phyloP scores from a whole-genome alignment of 2,888 invertebrate genomes.

The Allophyes oxyacanthae region DNA sequence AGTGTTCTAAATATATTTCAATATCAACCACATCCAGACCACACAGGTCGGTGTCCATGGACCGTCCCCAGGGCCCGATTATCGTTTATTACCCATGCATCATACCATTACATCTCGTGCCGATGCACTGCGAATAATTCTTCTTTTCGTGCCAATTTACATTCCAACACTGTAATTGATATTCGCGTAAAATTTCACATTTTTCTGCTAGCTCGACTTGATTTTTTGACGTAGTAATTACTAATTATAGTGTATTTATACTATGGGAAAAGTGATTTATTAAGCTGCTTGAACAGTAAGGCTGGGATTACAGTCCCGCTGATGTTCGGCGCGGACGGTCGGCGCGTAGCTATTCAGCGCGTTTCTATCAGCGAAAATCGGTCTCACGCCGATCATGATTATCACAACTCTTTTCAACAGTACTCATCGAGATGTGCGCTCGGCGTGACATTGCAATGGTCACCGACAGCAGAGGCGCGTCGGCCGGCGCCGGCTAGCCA shows the following conservation, averaged over 20 bases:
- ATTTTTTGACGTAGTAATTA: slow-evolving; percentile 37
- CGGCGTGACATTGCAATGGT: too few species aligned
- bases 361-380: too few species aligned
- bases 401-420: too few species aligned
- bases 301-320: too few species aligned
- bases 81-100: slow-evolving; percentile 78
- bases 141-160: slow-evolving; percentile 62
- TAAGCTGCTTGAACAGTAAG: too few species aligned
- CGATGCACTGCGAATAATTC: slow-evolving; percentile 59
- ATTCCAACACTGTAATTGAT: slow-evolving; percentile 62
- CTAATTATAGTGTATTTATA: slow-evolving; percentile 16
- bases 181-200: slow-evolving; percentile 45
- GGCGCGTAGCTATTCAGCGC: too few species aligned
- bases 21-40: slow-evolving; percentile 41
- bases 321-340: too few species aligned
- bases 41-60: slow-evolving; percentile 20
- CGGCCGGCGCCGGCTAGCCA: too few species aligned
- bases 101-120: slow-evolving; percentile 68
- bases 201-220: slow-evolving; percentile 30
- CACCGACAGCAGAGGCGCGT: too few species aligned
- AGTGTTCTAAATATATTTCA: slow-evolving; percentile 1
- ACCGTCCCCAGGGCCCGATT: slow-evolving; percentile 75
- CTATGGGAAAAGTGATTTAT: too few species aligned
- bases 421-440: too few species aligned
- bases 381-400: too few species aligned